Evolutionary conservation across 2,113 vertebrate genomes (phyloP).

Genomic region (Typhlomys cinereus): DNA sequence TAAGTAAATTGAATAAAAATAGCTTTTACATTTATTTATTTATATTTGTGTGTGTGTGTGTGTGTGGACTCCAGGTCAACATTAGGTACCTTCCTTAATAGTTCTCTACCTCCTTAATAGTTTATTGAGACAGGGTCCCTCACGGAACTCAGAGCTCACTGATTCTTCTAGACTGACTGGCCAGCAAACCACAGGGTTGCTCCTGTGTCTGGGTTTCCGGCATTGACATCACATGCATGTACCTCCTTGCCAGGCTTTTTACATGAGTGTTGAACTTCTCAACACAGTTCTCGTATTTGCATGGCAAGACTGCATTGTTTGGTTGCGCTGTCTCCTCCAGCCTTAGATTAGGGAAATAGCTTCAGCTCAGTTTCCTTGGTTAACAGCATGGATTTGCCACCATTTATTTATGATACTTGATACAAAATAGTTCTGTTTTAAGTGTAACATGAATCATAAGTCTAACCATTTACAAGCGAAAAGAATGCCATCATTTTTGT

Average conservation of each 20-base stretch:
- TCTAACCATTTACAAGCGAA: not conserved
- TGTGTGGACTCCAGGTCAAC: too few relatives aligned
- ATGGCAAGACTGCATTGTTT: not conserved
- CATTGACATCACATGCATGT: not conserved
- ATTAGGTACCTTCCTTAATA: not conserved
- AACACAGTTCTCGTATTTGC: not conserved
- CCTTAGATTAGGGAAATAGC: not conserved
- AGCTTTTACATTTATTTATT: too few relatives aligned
- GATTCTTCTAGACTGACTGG: not conserved
- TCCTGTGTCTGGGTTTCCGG: not conserved
- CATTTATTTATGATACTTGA: not conserved
- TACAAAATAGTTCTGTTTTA: conserved; percentile 19
- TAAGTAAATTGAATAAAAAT: not conserved
- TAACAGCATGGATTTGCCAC: not conserved
- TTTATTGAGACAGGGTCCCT: not conserved
- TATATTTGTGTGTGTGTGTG: too few relatives aligned
- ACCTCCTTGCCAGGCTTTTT: too few relatives aligned
- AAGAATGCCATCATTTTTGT: not conserved
- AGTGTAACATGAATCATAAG: not conserved
- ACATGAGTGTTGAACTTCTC: not conserved
- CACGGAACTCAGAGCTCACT: too few relatives aligned
- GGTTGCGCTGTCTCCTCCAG: not conserved
- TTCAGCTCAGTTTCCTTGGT: not conserved
- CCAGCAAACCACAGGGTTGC: too few relatives aligned
- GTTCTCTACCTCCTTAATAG: not conserved